Conservation (phyloP, 1,140 invertebrate species). For the Diorhabda sublineata region DNA sequence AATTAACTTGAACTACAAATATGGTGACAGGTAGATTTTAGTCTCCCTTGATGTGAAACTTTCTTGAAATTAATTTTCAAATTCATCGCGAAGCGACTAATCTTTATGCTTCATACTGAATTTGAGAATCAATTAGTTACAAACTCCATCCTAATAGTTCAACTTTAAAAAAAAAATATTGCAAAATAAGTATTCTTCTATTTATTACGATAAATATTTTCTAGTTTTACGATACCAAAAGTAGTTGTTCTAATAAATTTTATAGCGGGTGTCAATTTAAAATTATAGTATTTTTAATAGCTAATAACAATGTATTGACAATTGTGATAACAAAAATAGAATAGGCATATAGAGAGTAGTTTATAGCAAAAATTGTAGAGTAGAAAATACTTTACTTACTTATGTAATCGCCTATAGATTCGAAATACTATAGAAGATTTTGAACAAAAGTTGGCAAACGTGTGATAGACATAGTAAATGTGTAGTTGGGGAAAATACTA, state of each 20-base stretch:
- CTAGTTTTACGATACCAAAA: too few relatives aligned
- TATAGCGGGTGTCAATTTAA: slow-evolving; percentile 26
- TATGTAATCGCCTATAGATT: slow-evolving; percentile 12
- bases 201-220: too few relatives aligned
- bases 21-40: too few relatives aligned
- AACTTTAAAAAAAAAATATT: too few relatives aligned
- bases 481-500: neutral
- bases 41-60: too few relatives aligned
- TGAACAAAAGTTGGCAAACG: slow-evolving; percentile 12
- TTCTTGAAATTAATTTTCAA: too few relatives aligned
- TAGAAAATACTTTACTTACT: slow-evolving; percentile 9
- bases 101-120: too few relatives aligned
- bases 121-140: too few relatives aligned
- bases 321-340: slow-evolving; percentile 26
- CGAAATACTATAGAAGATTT: slow-evolving; percentile 7
- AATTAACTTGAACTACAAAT: too few relatives aligned
- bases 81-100: too few relatives aligned
- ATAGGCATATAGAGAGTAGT: slow-evolving; percentile 27
- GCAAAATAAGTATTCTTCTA: too few relatives aligned
- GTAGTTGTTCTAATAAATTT: slow-evolving; percentile 25
- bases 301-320: neutral
- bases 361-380: slow-evolving; percentile 16
- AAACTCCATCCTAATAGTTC: too few relatives aligned
- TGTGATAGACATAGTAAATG: slow-evolving; percentile 20
- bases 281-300: neutral